These are phyloP conservation scores for Semnornis frantzii DNA, from an alignment of 2,113 vertebrate genomes.

Conservation along the genomic window DNA sequence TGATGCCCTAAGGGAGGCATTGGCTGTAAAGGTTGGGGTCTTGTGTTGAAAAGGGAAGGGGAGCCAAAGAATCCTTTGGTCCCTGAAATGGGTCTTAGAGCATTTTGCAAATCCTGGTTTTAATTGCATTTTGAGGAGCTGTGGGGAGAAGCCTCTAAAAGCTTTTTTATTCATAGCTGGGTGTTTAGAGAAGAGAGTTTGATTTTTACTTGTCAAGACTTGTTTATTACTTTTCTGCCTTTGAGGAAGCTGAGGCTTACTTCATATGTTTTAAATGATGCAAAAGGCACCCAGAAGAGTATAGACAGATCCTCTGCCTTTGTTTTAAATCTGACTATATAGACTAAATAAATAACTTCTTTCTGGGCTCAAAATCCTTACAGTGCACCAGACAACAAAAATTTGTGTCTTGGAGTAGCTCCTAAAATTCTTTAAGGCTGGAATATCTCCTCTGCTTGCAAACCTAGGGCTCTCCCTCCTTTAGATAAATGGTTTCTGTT, in stretches of 20 bases:
- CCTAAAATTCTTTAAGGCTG: constrained; percentile 58
- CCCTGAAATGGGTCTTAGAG: background rate
- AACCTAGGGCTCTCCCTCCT: constrained; percentile 26
- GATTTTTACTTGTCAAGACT: background rate
- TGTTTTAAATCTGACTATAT: constrained; percentile 19
- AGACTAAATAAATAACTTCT: constrained; percentile 63
- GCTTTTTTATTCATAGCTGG: background rate
- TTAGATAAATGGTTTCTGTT: constrained; percentile 2
- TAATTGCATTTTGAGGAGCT: background rate
- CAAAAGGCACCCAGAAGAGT: background rate
- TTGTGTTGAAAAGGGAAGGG: background rate
- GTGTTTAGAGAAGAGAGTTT: background rate
- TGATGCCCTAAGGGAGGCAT: background rate
- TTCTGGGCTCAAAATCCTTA: constrained; percentile 49
- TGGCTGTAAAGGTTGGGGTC: background rate
- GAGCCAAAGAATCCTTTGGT: background rate
- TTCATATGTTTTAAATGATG: background rate
- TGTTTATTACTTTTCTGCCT: constrained; percentile 4
- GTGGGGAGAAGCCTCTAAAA: background rate
- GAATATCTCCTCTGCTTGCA: background rate
- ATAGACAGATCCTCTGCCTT: background rate
- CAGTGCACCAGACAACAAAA: constrained; percentile 44
- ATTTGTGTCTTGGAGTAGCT: constrained; percentile 53
- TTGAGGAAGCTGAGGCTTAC: background rate
- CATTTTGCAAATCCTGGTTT: background rate